Conservation (phyloP, 2,888 invertebrate genomes). For the Hyppa rectilinea region DNA sequence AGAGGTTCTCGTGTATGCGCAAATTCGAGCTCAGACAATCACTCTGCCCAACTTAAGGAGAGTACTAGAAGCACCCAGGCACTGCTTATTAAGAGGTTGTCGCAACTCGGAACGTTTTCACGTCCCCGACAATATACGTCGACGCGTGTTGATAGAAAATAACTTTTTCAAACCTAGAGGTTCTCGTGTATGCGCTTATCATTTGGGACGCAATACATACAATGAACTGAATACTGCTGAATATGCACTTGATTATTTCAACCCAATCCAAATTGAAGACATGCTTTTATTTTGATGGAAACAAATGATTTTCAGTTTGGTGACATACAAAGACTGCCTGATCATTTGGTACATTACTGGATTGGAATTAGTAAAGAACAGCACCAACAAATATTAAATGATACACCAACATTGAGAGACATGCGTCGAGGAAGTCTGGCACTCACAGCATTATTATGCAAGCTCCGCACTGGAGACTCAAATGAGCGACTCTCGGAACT, state of each 20-base stretch:
- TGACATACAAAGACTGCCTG: constrained; percentile 5
- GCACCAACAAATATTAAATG: constrained; percentile 8
- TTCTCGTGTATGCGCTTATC: constrained; percentile 6
- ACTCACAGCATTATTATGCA: constrained; percentile 13
- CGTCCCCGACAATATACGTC: too few relatives aligned
- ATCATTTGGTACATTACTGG: constrained; percentile 7
- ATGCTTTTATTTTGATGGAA: constrained; percentile 1
- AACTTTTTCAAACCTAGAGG: constrained; percentile 2
- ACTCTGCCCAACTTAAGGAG: too few relatives aligned
- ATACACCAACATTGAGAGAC: neutral
- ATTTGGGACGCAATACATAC: constrained; percentile 2
- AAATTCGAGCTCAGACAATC: too few relatives aligned
- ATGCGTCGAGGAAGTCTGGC: constrained; percentile 14
- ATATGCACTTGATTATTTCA: constrained; percentile 8
- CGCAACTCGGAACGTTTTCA: too few relatives aligned
- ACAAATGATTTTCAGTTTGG: constrained; percentile 2
- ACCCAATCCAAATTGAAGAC: neutral
- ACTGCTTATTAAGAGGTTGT: too few relatives aligned
- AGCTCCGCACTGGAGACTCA: constrained; percentile 10
- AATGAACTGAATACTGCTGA: constrained; percentile 9
- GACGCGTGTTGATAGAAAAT: too few relatives aligned
- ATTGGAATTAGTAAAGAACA: constrained; percentile 3
- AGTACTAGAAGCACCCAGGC: too few relatives aligned
- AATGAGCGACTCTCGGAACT: neutral
- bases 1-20: too few relatives aligned